A percentile compares a stretch with the other conserved stretches of the same genome.
Conservation (phyloP, 2,888 invertebrate species). For the Craniophora ligustri region DNA sequence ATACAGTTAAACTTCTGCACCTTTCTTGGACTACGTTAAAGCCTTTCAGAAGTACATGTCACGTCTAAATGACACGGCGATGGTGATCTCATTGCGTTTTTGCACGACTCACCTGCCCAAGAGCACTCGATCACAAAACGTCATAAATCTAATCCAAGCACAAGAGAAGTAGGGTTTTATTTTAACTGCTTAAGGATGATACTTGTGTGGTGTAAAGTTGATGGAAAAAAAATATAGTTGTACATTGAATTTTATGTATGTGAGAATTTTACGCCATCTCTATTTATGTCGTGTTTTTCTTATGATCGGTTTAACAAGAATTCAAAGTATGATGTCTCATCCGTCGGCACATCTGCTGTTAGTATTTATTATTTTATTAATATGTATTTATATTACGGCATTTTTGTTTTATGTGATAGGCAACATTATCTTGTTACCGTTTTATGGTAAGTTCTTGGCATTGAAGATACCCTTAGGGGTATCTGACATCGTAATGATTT, state of each 20-base stretch:
- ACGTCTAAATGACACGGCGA: constrained; percentile 73
- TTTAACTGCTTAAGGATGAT: rapidly evolving
- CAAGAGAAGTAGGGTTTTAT: constrained; percentile 19
- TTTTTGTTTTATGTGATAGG: neutral
- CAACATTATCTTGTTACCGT: neutral
- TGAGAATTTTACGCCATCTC: constrained; percentile 56
- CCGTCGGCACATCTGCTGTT: constrained; percentile 43
- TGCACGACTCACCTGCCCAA: constrained; percentile 77
- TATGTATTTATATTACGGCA: neutral
- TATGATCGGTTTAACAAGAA: constrained; percentile 44
- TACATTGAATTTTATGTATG: constrained; percentile 52
- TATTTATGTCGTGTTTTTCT: constrained; percentile 47
- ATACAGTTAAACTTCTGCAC: constrained; percentile 27
- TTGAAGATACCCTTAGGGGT: too few relatives aligned
- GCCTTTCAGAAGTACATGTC: constrained; percentile 60
- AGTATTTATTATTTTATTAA: constrained; percentile 25
- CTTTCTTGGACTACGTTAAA: constrained; percentile 4
- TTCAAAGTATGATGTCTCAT: constrained; percentile 48
- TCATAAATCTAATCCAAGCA: constrained; percentile 32
- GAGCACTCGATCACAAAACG: constrained; percentile 33
- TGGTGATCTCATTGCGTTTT: constrained; percentile 85
- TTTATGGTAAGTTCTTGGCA: neutral
- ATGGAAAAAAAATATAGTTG: constrained; percentile 36
- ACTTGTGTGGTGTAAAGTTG: neutral
- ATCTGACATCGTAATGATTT: too few relatives aligned